phyloP scores from a whole-genome alignment of 2,797 vertebrate species.

The Lagodon rhomboides region DNA sequence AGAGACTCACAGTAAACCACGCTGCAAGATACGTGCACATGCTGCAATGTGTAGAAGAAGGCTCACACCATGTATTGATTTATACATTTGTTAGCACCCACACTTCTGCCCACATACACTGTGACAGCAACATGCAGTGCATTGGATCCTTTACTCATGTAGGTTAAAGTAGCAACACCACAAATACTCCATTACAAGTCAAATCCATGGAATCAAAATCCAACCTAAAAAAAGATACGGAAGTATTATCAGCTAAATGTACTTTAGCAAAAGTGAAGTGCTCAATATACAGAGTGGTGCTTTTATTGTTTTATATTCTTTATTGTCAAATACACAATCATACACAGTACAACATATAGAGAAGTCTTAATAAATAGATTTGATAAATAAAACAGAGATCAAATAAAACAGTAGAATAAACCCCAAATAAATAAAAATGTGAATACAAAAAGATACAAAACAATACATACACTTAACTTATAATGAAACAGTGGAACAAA shows the following conservation, averaged over 20 bases:
- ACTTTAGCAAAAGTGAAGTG: neutral
- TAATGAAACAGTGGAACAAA: neutral
- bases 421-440: neutral
- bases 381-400: too few species aligned
- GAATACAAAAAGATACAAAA: too few species aligned
- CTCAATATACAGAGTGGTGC: too few species aligned
- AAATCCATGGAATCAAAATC: too few species aligned
- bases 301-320: too few species aligned
- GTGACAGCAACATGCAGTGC: neutral
- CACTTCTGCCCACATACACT: neutral
- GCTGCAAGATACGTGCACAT: neutral
- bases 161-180: neutral
- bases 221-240: too few species aligned
- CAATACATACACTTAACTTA: too few species aligned
- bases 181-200: neutral
- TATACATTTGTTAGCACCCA: neutral
- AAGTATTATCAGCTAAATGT: neutral
- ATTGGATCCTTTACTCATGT: neutral
- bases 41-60: neutral
- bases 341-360: too few species aligned
- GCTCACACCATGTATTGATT: constrained; percentile 5
- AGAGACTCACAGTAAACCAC: neutral
- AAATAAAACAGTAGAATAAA: neutral
- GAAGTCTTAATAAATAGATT: neutral
- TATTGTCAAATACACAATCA: too few species aligned